phyloP scores from a whole-genome alignment of 37 sponge, comb jelly and placozoan genomes.

The Amphimedon queenslandica region DNA sequence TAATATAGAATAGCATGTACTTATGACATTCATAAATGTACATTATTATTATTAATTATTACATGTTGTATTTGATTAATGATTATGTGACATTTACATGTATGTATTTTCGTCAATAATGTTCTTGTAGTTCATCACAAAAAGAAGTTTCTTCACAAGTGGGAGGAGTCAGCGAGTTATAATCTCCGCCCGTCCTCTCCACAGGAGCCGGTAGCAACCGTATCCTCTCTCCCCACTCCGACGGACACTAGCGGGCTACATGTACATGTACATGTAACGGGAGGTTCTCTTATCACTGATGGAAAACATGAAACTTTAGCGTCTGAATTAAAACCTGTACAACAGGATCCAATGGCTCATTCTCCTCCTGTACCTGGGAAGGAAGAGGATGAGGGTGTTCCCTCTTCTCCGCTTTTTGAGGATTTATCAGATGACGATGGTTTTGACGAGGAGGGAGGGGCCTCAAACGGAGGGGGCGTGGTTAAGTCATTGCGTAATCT shows the following conservation, averaged over 20 bases:
- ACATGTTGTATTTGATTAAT: no score
- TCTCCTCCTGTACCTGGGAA: not conserved
- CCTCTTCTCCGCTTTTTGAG: slow-evolving; percentile 56
- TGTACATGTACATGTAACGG: no score
- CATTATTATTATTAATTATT: not conserved
- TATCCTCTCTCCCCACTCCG: no score
- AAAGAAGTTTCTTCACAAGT: slow-evolving; percentile 29
- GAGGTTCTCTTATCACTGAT: not conserved
- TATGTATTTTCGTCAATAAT: no score
- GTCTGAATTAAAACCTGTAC: not conserved
- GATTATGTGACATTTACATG: no score
- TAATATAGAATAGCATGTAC: no score
- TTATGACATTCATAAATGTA: no score
- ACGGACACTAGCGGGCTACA: no score
- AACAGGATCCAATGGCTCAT: not conserved
- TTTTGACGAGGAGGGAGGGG: slow-evolving; percentile 16
- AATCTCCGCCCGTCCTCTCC: not conserved
- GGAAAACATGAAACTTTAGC: not conserved
- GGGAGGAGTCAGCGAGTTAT: slow-evolving; percentile 5
- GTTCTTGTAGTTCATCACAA: slow-evolving; percentile 33
- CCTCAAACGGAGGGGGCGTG: not conserved
- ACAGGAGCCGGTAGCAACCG: not conserved
- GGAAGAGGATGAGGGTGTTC: not conserved
- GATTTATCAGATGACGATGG: slow-evolving; percentile 56
- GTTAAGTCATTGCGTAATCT: not conserved